phyloP scores from a whole-genome alignment of 2,888 invertebrate genomes.

The Cheilosia scutellata region DNA sequence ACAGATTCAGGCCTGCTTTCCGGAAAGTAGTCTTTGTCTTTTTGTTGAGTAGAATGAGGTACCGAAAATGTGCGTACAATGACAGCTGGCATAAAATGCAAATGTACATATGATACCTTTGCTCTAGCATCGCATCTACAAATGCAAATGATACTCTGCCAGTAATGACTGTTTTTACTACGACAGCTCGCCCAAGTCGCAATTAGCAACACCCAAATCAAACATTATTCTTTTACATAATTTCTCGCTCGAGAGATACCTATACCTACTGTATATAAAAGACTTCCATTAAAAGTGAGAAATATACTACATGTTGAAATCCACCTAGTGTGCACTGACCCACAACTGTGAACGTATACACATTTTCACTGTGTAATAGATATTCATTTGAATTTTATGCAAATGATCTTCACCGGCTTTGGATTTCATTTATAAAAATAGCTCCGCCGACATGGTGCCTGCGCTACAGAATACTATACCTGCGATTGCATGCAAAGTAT shows the following conservation, averaged over 20 bases:
- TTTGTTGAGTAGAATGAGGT: too few species aligned
- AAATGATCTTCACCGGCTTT: slow-evolving; percentile 61
- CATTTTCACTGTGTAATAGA: slow-evolving; percentile 65
- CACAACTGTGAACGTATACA: slow-evolving; percentile 47
- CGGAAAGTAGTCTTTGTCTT: too few species aligned
- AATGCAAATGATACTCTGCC: too few species aligned
- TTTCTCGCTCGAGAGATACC: slow-evolving; percentile 4
- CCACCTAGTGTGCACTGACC: slow-evolving; percentile 63
- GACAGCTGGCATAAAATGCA: too few species aligned
- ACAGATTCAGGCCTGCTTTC: too few species aligned
- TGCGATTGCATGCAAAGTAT: slow-evolving; percentile 5
- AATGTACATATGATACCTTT: too few species aligned
- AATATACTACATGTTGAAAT: slow-evolving; percentile 24
- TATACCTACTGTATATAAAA: neutral
- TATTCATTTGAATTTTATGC: slow-evolving; percentile 72
- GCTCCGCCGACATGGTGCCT: slow-evolving; percentile 40
- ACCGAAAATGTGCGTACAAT: too few species aligned
- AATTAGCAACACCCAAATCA: too few species aligned
- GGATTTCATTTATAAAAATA: slow-evolving; percentile 44
- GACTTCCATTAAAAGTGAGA: slow-evolving; percentile 15
- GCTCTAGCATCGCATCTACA: too few species aligned
- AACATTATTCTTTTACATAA: slow-evolving; percentile 34
- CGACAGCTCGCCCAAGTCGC: too few species aligned
- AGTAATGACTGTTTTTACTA: too few species aligned
- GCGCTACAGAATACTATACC: slow-evolving; percentile 10